Conservation (phyloP, 2,888 invertebrate genomes). For the Drosophila suboccidentalis region DNA sequence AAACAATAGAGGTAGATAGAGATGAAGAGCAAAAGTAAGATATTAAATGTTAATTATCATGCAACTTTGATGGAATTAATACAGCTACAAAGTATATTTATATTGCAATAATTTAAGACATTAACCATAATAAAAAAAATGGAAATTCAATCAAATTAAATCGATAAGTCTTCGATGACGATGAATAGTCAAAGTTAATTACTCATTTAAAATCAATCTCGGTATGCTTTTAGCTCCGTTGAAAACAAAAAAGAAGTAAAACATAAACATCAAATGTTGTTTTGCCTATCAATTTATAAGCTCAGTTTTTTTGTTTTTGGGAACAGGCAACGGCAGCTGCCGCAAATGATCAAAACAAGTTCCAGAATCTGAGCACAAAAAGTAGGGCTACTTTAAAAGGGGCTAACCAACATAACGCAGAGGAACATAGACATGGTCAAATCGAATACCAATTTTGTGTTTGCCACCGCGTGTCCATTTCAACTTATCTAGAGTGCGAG, state of each 20-base stretch:
- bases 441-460: constrained; percentile 65
- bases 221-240: constrained; percentile 6
- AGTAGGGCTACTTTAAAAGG: constrained; percentile 53
- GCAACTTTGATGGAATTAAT: constrained; percentile 30
- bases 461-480: constrained; percentile 52
- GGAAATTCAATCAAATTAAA: neutral
- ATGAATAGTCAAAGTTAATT: constrained; percentile 18
- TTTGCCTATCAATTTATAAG: constrained; percentile 59
- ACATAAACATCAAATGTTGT: constrained; percentile 48
- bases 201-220: constrained; percentile 36
- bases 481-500: neutral
- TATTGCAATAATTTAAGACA: constrained; percentile 25
- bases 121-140: constrained; percentile 1
- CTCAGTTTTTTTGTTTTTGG: constrained; percentile 35
- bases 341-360: constrained; percentile 67
- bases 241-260: constrained; percentile 18
- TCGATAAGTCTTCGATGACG: neutral
- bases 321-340: constrained; percentile 53
- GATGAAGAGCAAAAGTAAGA: neutral
- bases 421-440: constrained; percentile 49
- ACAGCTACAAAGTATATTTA: constrained; percentile 32
- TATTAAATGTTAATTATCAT: constrained; percentile 24
- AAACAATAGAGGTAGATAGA: neutral
- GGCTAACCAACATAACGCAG: constrained; percentile 2
- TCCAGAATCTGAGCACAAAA: constrained; percentile 32